Percentiles rank a stretch among this genome's conserved stretches.
Evolutionary conservation across 2,797 vertebrate genomes (phyloP).

Genomic region (Chloroceryle inda): DNA sequence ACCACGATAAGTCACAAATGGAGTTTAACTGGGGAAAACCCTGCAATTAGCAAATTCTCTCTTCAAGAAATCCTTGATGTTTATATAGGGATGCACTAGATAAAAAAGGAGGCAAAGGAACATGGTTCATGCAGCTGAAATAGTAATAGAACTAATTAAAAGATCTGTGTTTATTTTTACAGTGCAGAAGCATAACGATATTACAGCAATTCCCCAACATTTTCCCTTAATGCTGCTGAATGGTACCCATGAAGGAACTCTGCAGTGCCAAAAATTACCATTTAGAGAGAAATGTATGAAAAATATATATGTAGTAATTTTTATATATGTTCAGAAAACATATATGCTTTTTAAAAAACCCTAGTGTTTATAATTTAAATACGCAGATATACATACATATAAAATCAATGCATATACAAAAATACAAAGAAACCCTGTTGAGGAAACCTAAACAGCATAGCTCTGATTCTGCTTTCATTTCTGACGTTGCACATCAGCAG

Average conservation of each 20-base stretch:
- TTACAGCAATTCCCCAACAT: background rate
- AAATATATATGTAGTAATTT: background rate
- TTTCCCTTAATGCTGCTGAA: background rate
- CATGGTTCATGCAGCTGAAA: background rate
- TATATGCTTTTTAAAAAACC: background rate
- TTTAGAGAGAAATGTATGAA: background rate
- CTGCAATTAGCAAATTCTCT: constrained; percentile 24
- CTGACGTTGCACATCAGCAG: background rate
- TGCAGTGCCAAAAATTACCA: background rate
- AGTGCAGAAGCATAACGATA: background rate
- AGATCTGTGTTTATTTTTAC: background rate
- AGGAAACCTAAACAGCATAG: background rate
- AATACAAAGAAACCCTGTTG: background rate
- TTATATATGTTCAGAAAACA: background rate
- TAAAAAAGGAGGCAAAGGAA: background rate
- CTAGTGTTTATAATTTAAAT: background rate
- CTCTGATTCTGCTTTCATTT: background rate
- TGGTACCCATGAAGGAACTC: background rate
- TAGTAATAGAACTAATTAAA: background rate
- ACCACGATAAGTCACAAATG: background rate
- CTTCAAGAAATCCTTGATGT: background rate
- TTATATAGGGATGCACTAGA: background rate
- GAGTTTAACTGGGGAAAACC: background rate
- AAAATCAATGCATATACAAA: background rate
- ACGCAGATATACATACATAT: fast-evolving